Conservation (phyloP, 2,888 invertebrate genomes). For the Rhaphigaster nebulosa region DNA sequence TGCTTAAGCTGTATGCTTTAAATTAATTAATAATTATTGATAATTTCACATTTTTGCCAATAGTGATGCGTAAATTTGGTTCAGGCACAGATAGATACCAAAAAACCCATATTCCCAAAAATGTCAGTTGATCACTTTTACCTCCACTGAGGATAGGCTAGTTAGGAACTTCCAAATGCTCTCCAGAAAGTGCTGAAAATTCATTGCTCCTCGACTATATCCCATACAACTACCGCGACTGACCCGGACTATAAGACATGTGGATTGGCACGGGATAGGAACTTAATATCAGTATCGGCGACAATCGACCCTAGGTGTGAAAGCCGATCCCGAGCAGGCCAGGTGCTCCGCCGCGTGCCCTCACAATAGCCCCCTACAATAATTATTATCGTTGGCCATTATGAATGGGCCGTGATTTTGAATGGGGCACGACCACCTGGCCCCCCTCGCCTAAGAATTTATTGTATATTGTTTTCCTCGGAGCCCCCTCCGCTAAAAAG, state of each 20-base stretch:
- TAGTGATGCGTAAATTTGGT: too few species aligned
- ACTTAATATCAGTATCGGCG: conserved; percentile 1
- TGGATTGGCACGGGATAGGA: background rate
- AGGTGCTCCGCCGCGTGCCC: conserved; percentile 7
- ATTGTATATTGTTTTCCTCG: conserved; percentile 58
- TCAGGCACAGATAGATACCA: too few species aligned
- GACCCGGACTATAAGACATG: too few species aligned
- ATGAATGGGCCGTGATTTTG: conserved; percentile 59
- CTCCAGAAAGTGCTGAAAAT: too few species aligned
- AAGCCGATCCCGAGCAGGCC: conserved; percentile 49
- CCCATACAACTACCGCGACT: background rate
- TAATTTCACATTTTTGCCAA: too few species aligned
- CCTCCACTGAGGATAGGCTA: too few species aligned
- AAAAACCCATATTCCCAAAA: too few species aligned
- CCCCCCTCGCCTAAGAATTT: conserved; percentile 53
- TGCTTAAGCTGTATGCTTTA: too few species aligned
- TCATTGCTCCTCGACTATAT: background rate
- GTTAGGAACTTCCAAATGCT: too few species aligned
- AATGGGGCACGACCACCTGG: conserved; percentile 56
- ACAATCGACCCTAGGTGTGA: conserved; percentile 50
- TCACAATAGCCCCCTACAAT: conserved; percentile 49
- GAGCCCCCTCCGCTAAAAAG: conserved; percentile 46
- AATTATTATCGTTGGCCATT: conserved; percentile 59
- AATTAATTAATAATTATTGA: too few species aligned
- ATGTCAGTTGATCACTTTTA: too few species aligned